phyloP scores from a whole-genome alignment of 2,113 vertebrate species.

The Meles meles region DNA sequence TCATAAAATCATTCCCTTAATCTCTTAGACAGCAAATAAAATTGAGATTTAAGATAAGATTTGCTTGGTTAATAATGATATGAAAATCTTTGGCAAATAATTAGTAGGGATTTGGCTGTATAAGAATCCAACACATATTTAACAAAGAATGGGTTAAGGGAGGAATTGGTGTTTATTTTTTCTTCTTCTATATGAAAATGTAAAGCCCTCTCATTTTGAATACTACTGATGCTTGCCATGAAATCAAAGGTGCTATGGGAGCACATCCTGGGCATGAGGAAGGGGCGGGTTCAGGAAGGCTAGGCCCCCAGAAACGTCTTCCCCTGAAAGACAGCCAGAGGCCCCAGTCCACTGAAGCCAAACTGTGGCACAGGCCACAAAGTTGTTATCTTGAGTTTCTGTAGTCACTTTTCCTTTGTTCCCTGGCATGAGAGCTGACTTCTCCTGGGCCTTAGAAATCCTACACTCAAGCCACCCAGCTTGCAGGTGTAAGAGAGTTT shows the following conservation, averaged over 20 bases:
- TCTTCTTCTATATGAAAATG: background rate
- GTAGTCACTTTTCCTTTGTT: background rate
- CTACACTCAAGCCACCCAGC: background rate
- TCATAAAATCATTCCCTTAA: slow-evolving; percentile 75
- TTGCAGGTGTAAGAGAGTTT: background rate
- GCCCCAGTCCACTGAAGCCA: background rate
- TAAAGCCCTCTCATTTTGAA: background rate
- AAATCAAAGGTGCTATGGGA: background rate
- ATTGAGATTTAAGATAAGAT: slow-evolving; percentile 77
- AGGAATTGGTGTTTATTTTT: background rate
- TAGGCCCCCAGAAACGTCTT: background rate
- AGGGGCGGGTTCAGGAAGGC: background rate
- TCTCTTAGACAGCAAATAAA: slow-evolving; percentile 77
- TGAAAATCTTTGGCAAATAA: slow-evolving; percentile 74
- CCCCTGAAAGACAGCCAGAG: background rate
- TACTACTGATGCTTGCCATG: background rate
- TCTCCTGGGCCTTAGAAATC: background rate
- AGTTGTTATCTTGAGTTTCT: background rate
- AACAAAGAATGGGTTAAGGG: background rate
- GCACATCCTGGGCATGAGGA: accelerated
- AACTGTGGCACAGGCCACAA: background rate
- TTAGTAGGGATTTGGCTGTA: slow-evolving; percentile 75
- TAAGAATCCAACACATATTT: slow-evolving; percentile 62
- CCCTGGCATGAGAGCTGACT: background rate
- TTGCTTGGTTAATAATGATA: slow-evolving; percentile 70